These are phyloP conservation scores for Empis stercorea DNA, from an alignment of 2,888 invertebrate species.

Conservation along the genomic window DNA sequence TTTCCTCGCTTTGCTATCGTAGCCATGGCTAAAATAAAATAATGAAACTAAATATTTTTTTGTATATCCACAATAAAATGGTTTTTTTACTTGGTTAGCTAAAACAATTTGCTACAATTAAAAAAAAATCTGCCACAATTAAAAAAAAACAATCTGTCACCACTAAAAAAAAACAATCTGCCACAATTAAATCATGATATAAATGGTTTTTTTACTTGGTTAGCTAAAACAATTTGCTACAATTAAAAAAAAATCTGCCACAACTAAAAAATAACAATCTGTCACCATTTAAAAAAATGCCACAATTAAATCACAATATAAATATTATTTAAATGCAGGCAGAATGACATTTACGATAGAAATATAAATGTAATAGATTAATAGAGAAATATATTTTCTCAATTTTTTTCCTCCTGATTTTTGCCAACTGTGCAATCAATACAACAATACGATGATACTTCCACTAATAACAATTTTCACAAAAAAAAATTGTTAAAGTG, in stretches of 20 bases:
- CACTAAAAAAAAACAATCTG: too few species aligned
- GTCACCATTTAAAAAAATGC: too few species aligned
- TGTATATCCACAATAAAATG: background rate
- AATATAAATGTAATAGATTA: too few species aligned
- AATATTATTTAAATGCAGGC: background rate
- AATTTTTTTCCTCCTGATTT: too few species aligned
- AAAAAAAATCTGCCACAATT: background rate
- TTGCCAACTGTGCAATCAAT: too few species aligned
- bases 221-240: background rate
- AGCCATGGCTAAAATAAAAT: background rate
- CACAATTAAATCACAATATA: too few species aligned
- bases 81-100: background rate
- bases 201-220: background rate
- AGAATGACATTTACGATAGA: background rate
- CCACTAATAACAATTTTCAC: too few species aligned
- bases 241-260: background rate
- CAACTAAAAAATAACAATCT: background rate
- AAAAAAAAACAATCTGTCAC: background rate
- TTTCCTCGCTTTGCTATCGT: background rate
- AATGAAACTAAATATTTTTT: background rate
- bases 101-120: background rate
- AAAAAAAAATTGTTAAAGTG: too few species aligned
- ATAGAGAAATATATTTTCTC: too few species aligned
- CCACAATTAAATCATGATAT: too few species aligned
- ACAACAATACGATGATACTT: too few species aligned